These are phyloP conservation scores for Intellagama lesueurii DNA, from an alignment of 2,797 vertebrate species.

Conservation along the genomic window DNA sequence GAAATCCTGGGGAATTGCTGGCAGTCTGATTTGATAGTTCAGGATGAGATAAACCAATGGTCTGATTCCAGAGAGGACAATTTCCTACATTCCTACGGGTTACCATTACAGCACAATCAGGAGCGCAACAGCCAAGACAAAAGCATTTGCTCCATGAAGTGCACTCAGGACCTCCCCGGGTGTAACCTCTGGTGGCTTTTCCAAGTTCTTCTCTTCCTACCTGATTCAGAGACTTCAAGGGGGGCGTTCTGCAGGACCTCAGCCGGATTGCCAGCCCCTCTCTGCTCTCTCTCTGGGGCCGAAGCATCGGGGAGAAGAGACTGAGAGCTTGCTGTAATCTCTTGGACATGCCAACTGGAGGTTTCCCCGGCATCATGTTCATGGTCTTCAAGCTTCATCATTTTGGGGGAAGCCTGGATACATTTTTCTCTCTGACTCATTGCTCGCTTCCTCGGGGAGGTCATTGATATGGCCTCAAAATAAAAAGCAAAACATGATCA, in stretches of 20 bases:
- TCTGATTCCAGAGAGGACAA: too few species aligned
- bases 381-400: constrained; percentile 53
- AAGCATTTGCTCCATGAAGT: background rate
- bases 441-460: constrained; percentile 19
- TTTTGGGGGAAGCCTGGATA: constrained; percentile 42
- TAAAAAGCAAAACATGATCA: background rate
- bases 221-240: background rate
- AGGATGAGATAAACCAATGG: too few species aligned
- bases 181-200: too few species aligned
- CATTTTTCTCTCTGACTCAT: fast-evolving
- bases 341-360: background rate
- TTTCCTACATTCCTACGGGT: too few species aligned
- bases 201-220: constrained; percentile 42
- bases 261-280: fast-evolving
- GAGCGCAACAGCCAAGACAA: background rate
- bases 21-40: too few species aligned
- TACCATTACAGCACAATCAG: background rate
- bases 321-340: background rate
- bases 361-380: background rate
- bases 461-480: background rate
- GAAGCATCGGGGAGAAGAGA: constrained; percentile 47
- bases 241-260: background rate
- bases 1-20: too few species aligned
- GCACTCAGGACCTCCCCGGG: background rate
- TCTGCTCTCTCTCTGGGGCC: fast-evolving